These are phyloP conservation scores for Seriola dumerili DNA, from an alignment of 2,113 vertebrate species.

Conservation along the genomic window DNA sequence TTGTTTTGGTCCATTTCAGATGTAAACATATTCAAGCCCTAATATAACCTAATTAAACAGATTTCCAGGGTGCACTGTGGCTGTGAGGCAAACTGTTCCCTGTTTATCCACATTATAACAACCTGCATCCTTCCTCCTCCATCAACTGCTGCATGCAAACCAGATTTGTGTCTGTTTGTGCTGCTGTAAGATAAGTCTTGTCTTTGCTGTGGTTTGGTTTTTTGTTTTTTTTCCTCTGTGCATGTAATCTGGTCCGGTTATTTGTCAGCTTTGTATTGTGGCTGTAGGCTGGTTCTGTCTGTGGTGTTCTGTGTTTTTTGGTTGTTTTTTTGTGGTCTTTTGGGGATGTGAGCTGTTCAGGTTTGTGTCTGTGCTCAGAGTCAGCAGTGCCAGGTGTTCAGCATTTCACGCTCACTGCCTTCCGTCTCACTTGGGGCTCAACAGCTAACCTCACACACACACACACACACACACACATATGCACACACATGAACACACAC, in stretches of 20 bases:
- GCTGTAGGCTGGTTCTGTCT: conserved; percentile 24
- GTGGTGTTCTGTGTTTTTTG: background rate
- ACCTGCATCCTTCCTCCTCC: background rate
- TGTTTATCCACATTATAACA: background rate
- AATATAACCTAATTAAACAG: background rate
- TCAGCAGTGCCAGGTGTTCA: conserved; percentile 69
- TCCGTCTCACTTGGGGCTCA: conserved; percentile 46
- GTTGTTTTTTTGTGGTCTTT: background rate
- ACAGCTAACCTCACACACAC: conserved; percentile 17
- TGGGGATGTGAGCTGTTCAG: conserved; percentile 34
- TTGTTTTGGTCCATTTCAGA: background rate
- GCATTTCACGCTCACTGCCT: conserved; percentile 65
- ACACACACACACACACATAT: conserved; percentile 5
- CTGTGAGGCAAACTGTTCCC: background rate
- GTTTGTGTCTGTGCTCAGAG: conserved; percentile 42
- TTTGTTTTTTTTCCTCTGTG: conserved; percentile 4
- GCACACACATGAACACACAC: conserved; percentile 20
- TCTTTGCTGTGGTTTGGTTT: background rate
- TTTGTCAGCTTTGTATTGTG: conserved; percentile 31
- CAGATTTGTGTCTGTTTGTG: conserved; percentile 12
- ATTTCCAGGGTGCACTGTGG: conserved; percentile 15
- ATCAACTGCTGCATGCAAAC: conserved; percentile 4
- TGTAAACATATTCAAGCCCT: background rate
- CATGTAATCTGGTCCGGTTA: conserved; percentile 30
- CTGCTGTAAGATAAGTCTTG: background rate